These are phyloP conservation scores for Chesias legatella DNA, from an alignment of 2,888 invertebrate genomes.

Conservation along the genomic window DNA sequence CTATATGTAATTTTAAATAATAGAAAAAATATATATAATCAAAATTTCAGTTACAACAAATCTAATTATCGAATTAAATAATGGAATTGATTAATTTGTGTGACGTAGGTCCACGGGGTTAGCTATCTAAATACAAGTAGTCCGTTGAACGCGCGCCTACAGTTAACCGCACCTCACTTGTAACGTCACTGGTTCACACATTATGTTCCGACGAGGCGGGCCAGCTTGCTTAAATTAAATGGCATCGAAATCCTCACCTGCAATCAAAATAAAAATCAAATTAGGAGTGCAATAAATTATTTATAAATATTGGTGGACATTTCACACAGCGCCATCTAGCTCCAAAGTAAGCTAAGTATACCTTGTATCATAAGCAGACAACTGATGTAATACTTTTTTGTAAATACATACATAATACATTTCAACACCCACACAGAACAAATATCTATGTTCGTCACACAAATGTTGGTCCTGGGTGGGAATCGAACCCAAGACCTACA, in stretches of 20 bases:
- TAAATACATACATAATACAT: no score
- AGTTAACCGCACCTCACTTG: constrained; percentile 41
- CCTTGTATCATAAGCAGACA: no score
- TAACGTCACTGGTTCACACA: constrained; percentile 60
- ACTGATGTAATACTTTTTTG: no score
- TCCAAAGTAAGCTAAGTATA: no score
- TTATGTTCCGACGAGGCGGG: constrained; percentile 61
- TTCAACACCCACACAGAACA: no score
- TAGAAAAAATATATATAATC: constrained; percentile 74
- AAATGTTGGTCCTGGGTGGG: no score
- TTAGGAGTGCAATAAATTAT: no score
- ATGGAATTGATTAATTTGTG: constrained; percentile 75
- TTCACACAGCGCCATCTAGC: no score
- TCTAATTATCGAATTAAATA: constrained; percentile 57
- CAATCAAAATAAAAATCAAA: constrained; percentile 28
- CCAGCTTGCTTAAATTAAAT: constrained; percentile 76
- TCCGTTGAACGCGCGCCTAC: constrained; percentile 37
- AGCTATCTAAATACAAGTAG: constrained; percentile 51
- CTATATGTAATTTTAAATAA: constrained; percentile 75
- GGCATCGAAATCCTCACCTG: constrained; percentile 77
- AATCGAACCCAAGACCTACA: no score
- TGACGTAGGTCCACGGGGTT: constrained; percentile 41
- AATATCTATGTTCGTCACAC: no score
- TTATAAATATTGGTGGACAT: no score
- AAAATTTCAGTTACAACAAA: constrained; percentile 73